Evolutionary conservation across 1,140 invertebrate species (phyloP).

Genomic region (Dysdera silvatica): DNA sequence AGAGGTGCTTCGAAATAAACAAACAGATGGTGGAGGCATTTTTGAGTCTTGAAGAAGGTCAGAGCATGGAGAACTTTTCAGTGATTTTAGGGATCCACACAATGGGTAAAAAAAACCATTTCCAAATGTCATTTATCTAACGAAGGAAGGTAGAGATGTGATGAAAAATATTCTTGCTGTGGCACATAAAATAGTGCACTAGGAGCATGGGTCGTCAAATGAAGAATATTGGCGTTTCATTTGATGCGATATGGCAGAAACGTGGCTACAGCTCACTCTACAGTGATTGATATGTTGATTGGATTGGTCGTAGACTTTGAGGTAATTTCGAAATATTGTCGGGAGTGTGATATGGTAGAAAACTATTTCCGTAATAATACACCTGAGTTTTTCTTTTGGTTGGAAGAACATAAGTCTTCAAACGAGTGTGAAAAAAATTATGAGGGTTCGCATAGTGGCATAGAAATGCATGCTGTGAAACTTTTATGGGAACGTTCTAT

Average conservation of each 20-base stretch:
- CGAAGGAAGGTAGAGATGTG: neutral
- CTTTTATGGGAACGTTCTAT: neutral
- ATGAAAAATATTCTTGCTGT: neutral
- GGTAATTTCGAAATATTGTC: neutral
- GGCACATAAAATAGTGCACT: neutral
- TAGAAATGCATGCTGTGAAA: neutral
- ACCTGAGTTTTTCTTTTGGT: neutral
- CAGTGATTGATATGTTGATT: neutral
- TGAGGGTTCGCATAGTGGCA: neutral
- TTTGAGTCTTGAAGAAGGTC: neutral
- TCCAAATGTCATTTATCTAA: neutral
- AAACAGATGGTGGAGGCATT: neutral
- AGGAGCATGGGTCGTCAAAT: neutral
- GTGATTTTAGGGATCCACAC: neutral
- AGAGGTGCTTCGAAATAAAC: neutral
- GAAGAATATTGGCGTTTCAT: neutral
- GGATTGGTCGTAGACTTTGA: neutral
- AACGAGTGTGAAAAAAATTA: conserved; percentile 35
- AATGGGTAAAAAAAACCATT: neutral
- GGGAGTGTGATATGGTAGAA: neutral
- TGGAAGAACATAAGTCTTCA: neutral
- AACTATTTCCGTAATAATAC: neutral
- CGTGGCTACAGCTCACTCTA: neutral
- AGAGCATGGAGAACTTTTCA: neutral
- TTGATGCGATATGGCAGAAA: neutral